Base-by-base conservation (phyloP, 2,113 vertebrate species). In the Lepus americanus region DNA sequence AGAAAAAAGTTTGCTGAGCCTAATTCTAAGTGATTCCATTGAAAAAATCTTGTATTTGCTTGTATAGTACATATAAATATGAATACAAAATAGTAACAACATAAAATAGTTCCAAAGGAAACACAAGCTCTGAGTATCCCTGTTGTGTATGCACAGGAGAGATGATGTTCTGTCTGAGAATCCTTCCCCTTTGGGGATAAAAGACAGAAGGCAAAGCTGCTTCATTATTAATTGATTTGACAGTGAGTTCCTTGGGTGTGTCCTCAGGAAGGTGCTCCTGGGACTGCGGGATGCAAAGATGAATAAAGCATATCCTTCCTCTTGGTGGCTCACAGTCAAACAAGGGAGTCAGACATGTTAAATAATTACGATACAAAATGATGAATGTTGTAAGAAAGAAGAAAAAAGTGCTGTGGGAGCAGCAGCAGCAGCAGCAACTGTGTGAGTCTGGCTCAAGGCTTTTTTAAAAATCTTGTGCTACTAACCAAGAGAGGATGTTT, bases 201-300 rank as follows among this genome's bases (percentile, higher is more conserved):
- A 87, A 72, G 61, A 76, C 44, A 31, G 85, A 91, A 87, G 86
- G 89, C 13, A 63, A 88, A 25, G 51, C 44, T 66, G 67, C 67
- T 78, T 85, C 51, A 33, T 97, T 84, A 88, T 78, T 72, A 49
- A 94, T 97, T 80, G 94, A 87, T 92, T 22, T 94, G 88, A 81
- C 78, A 90, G 74, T 69, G 23, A n/a, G 44, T 53, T 93, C 67
- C 63, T 7, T 12, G 72, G 80, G 36, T 73, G 20, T 59, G 23
- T 73, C 36, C 81, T 73, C 23, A 27, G 36, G 44, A 90, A 85
- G 81, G 53, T 11, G 36, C 53, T 90, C 63, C 51, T 49, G 95
- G 69, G 92, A 78, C 19, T 70, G 39, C 10, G 77, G 84, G 67
- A 78, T 49, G 63, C 72, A 85, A 84, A 86, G 63, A 82, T 29